Conservation (phyloP, 2,113 vertebrate genomes). For the Acanthochromis polyacanthus region DNA sequence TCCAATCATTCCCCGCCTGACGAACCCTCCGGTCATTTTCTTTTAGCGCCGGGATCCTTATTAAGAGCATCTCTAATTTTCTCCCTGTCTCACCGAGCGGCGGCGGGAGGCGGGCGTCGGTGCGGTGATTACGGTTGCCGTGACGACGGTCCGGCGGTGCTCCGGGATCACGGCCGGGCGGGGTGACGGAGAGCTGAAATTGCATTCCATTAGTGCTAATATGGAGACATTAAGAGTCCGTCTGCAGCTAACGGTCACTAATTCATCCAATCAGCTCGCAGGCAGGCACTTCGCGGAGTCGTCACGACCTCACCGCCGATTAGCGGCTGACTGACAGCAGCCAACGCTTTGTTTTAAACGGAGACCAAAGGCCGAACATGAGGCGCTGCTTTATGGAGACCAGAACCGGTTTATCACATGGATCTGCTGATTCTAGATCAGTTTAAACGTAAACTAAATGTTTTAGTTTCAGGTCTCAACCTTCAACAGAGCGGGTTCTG, state of each 20-base stretch:
- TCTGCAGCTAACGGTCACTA: constrained; percentile 76
- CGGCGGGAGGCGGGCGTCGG: constrained; percentile 68
- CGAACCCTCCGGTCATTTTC: constrained; percentile 74
- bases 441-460: too few relatives aligned
- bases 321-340: constrained; percentile 69
- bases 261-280: constrained; percentile 83
- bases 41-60: constrained; percentile 70
- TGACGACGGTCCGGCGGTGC: constrained; percentile 78
- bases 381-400: too few relatives aligned
- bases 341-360: constrained; percentile 59
- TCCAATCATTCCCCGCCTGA: constrained; percentile 71
- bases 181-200: constrained; percentile 82
- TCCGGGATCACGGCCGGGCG: constrained; percentile 62
- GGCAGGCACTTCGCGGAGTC: constrained; percentile 74
- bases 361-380: constrained; percentile 32
- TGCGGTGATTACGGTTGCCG: constrained; percentile 85
- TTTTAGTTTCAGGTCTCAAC: too few relatives aligned
- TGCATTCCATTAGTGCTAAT: constrained; percentile 89
- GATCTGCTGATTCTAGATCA: too few relatives aligned
- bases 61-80: constrained; percentile 76
- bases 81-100: constrained; percentile 67
- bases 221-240: constrained; percentile 82
- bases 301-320: constrained; percentile 45
- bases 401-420: too few relatives aligned
- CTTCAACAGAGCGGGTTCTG: too few relatives aligned